Evolutionary conservation across 2,797 vertebrate species (phyloP).

Genomic region (Molossus alvarezi): DNA sequence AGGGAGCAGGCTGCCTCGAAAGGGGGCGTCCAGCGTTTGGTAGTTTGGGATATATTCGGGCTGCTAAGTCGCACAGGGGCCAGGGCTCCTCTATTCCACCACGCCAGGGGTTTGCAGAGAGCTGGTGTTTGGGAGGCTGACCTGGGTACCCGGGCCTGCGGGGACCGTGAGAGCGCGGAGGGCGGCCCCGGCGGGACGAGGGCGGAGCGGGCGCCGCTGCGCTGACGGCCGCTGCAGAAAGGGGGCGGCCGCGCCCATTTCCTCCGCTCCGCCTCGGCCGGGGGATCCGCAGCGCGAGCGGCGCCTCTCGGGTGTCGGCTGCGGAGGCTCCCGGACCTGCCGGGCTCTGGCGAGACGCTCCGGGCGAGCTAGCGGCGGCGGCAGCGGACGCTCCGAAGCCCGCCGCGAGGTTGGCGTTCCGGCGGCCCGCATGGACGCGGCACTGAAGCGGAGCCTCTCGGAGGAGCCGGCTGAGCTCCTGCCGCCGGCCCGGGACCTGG

Average conservation of each 20-base stretch:
- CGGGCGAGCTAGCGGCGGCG: not conserved
- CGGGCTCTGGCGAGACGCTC: not conserved
- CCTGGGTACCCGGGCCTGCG: rapidly evolving
- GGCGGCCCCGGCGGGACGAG: conserved; percentile 15
- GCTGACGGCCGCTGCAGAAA: conserved; percentile 73
- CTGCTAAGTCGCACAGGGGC: not conserved
- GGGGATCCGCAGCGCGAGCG: not conserved
- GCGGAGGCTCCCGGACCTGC: not conserved
- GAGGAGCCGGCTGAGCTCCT: conserved; percentile 76
- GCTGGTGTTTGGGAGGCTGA: conserved; percentile 61
- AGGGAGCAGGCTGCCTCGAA: not conserved
- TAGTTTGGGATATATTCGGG: not conserved
- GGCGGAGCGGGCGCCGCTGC: conserved; percentile 72
- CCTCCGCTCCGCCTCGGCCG: conserved; percentile 14
- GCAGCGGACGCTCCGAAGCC: not conserved
- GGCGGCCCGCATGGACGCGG: conserved; percentile 74
- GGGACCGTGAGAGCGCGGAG: not conserved
- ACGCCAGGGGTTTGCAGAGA: not conserved
- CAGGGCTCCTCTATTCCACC: not conserved
- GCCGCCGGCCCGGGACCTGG: conserved; percentile 66
- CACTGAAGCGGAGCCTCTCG: conserved; percentile 68
- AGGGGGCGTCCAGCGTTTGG: not conserved
- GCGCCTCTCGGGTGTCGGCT: not conserved
- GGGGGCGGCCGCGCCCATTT: conserved; percentile 81
- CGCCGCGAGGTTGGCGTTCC: not conserved